Evolutionary conservation across 2,113 vertebrate species (phyloP).

Genomic region (Coptodon bakossiorum): DNA sequence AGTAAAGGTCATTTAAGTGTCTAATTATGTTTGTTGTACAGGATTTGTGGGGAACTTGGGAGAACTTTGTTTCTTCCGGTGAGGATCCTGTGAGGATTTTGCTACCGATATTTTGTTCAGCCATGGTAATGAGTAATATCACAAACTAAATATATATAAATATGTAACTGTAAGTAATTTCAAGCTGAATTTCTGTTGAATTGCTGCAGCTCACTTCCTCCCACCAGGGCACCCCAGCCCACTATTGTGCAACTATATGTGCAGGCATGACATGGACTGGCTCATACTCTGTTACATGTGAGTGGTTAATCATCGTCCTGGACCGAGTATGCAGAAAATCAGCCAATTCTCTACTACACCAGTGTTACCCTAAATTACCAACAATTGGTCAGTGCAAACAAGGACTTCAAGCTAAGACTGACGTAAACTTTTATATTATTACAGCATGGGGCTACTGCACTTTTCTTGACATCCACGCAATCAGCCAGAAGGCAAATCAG

Average conservation of each 20-base stretch:
- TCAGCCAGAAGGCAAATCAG: not conserved
- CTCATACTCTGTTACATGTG: not conserved
- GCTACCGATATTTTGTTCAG: not conserved
- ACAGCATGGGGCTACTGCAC: not conserved
- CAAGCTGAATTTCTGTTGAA: not conserved
- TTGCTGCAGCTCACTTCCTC: not conserved
- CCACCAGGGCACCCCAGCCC: not conserved
- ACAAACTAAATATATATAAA: not conserved
- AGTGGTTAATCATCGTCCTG: not conserved
- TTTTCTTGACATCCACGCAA: not conserved
- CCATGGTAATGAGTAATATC: not conserved
- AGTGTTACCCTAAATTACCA: not conserved
- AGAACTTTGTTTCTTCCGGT: not conserved
- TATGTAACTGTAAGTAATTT: not conserved
- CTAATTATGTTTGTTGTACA: not conserved
- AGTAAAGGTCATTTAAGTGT: not conserved
- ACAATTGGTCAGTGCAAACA: not conserved
- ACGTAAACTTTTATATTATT: not conserved
- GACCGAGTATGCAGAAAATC: not conserved
- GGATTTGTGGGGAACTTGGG: not conserved
- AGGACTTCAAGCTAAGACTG: not conserved
- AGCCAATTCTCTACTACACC: not conserved
- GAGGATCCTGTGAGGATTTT: not conserved
- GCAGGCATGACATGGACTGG: not conserved
- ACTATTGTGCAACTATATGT: not conserved